Base-by-base conservation (phyloP, 2,113 vertebrate genomes). In the Limanda limanda region DNA sequence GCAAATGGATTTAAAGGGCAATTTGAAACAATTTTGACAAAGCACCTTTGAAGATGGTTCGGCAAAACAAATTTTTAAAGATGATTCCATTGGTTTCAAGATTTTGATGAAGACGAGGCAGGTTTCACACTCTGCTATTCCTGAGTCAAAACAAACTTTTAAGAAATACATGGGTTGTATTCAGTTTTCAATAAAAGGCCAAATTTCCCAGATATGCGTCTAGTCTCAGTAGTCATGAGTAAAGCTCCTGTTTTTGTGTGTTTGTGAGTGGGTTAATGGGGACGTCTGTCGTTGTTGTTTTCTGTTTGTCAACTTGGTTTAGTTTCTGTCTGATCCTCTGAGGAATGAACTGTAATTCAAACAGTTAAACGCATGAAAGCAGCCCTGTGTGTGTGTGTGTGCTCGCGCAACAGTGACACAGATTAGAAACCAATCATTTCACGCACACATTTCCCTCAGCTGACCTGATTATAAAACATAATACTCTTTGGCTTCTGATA, bases 251-350 rank as follows among this genome's bases (percentile, higher is more conserved):
- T 51, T 1, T 51, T 17, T 15, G 47, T 14, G 25, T 27, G 25
- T 27, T 0, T 3, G 25, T 27, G 11, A 1, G 31, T 31, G 31
- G 37, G 35, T 35, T 10, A 13, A 25, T 14, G 1, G 57, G 60
- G 60, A 45, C 3, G 25, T 55, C 15, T 24, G 15, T 21, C 37
- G 15, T 23, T 47, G 57, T 77, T 68, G 48, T 69, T 71, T 71
- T 60, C 4, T 63, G 25, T 66, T 23, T 48, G 45, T 47, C 47
- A 52, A 25, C 21, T 25, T 61, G 23, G 23, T 58, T 68, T 64
- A 55, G 12, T 18, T 40, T 77, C 20, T 60, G 68, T 73, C 76
- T 82, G 71, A 79, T 61, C 79, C 80, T 27, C 42, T 57, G 21
- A 66, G 2, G 59, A 69, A 82, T 14, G 10, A 82, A 15, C 4